phyloP scores from a whole-genome alignment of 1,140 invertebrate species.

The Ctenoplectra terminalis region DNA sequence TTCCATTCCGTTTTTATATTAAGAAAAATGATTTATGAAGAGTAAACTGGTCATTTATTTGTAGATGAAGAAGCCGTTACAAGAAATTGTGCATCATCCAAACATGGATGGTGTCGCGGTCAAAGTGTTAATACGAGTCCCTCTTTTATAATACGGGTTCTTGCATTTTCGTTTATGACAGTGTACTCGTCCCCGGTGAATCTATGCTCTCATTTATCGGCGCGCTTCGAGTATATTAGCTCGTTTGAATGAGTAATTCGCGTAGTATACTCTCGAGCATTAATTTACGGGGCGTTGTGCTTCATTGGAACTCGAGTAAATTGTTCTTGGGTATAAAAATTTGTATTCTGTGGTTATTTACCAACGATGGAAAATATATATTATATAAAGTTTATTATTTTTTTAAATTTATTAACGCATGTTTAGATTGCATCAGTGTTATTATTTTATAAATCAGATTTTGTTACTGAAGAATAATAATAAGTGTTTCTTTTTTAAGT shows the following conservation, averaged over 20 bases:
- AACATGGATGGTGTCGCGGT: no score
- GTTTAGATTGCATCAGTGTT: no score
- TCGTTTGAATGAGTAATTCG: not conserved
- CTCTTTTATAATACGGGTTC: not conserved
- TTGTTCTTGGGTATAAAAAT: slow-evolving; percentile 1
- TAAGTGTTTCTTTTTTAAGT: not conserved
- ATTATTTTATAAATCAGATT: not conserved
- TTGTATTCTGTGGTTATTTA: not conserved
- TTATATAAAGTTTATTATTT: not conserved
- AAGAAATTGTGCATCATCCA: no score
- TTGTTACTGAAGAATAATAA: not conserved
- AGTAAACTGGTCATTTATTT: no score
- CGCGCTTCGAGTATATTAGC: not conserved
- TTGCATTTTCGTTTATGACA: not conserved
- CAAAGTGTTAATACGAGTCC: no score
- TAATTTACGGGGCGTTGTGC: slow-evolving; percentile 1
- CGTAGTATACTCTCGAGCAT: not conserved
- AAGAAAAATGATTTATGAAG: no score
- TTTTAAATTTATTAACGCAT: not conserved
- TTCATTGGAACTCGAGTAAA: not conserved
- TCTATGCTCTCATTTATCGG: not conserved
- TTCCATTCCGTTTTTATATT: no score
- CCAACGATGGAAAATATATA: not conserved
- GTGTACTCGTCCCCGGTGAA: not conserved
- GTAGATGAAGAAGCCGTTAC: no score